Conservation (phyloP, 2,888 invertebrate species). For the Arrhopalites spinosus region DNA sequence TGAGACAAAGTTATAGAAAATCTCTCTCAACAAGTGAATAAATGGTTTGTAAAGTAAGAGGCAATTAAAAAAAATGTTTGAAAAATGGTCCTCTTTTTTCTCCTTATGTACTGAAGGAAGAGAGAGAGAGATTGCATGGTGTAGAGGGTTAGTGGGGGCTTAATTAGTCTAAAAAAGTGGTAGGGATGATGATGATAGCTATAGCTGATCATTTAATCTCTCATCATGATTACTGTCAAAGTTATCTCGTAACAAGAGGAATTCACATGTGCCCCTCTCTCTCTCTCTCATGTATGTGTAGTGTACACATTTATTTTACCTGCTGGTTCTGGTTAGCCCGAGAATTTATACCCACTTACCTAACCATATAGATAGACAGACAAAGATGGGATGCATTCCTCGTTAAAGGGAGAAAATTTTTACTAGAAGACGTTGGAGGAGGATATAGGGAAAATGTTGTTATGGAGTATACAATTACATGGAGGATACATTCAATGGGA, state of each 20-base stretch:
- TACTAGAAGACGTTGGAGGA: too few species aligned
- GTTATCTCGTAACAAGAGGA: slow-evolving; percentile 35
- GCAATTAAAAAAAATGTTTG: slow-evolving; percentile 25
- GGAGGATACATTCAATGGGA: not conserved
- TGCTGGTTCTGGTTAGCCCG: too few species aligned
- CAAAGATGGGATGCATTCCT: too few species aligned
- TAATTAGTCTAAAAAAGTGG: slow-evolving; percentile 50
- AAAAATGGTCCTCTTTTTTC: slow-evolving; percentile 14
- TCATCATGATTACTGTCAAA: slow-evolving; percentile 49
- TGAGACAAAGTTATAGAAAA: too few species aligned
- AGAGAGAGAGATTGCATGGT: slow-evolving; percentile 5
- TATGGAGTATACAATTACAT: not conserved
- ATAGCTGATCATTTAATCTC: slow-evolving; percentile 46
- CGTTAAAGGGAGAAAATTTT: too few species aligned
- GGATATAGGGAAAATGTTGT: too few species aligned
- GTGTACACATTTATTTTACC: not conserved
- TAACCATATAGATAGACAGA: too few species aligned
- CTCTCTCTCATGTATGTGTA: not conserved
- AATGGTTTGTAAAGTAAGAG: slow-evolving; percentile 26
- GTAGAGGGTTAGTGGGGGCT: slow-evolving; percentile 8
- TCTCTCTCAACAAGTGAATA: not conserved
- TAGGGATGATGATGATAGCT: slow-evolving; percentile 48
- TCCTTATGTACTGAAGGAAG: not conserved
- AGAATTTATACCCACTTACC: too few species aligned
- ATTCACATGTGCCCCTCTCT: slow-evolving; percentile 14